Evolutionary conservation across 2,888 invertebrate genomes (phyloP), one percentile per base, ranked within the genome.

Genomic region (Caenorhabditis doughertyi): DNA sequence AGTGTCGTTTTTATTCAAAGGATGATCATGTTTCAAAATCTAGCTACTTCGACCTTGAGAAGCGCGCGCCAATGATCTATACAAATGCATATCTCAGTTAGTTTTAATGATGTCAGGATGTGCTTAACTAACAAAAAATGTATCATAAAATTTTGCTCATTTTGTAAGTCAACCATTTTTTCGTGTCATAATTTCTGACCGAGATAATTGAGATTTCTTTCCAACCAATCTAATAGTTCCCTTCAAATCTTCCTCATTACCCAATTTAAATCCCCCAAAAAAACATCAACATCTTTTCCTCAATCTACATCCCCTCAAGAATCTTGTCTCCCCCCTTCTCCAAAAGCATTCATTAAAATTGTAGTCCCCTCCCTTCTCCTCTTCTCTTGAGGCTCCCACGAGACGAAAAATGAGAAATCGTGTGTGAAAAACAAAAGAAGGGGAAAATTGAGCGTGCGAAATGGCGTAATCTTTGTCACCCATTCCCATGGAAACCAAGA

Each of bases 381-480:
- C 29, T 29, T 11, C n/a, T n/a, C n/a, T n/a, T 13, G 11, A 58
- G 62, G n/a, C 1, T 39, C 11, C 27, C 4, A 44, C 4, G 18
- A 44, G 27, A 42, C 27, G 53, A 49, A 64, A 64, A 23, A 64
- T 29, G 67, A 51, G 58, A 56, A 70, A 70, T 56, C 56, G 70
- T 47, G 58, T 25, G 58, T 58, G 39, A 11, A 39, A 39, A 39
- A 35, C 25, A 55, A 68, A 55, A 29, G 55, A 27, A 42, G 35
- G 32, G 39, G 23, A 39, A 23, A 60, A 42, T 55, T n/a, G 58
- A 4, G 23, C 39, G 11, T 32, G 16, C 39, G 7, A 62, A 62
- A 44, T 62, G 25, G n/a, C n/a, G n/a, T 11, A 65, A 47, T 11
- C 47, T 47, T 62, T 39, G 25, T 16, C 25, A 5, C 55, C 25